Evolutionary conservation across 1,140 invertebrate species (phyloP), one percentile per base, ranked within the genome.

Genomic region (Drosophila athabasca): DNA sequence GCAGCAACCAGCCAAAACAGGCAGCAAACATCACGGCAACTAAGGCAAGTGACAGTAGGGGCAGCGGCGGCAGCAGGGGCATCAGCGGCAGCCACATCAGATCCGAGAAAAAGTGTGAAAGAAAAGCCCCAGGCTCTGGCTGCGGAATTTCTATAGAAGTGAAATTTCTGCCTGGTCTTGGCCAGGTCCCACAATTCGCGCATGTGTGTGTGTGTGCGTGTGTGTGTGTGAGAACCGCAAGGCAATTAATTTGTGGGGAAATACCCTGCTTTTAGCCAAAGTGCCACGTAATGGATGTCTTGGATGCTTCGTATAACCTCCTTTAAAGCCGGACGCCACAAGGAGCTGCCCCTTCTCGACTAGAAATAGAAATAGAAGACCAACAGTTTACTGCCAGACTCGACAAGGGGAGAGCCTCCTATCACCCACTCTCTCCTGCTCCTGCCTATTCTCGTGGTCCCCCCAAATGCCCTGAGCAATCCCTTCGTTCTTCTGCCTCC

Each of bases 121-220:
- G 74, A 77, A 74, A 81, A 68, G 74, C 74, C 80, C 51, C 52
- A 68, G 60, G 70, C 70, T 61, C 46, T 35, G 31, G 35, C 65
- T 62, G 48, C 60, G 82, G 82, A 85, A 87, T 85, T 85, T 85
- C 69, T 88, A 85, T 68, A 88, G 82, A 87, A 85, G 82, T 88
- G 82, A 85, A 85, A 85, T 85, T 85, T 85, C 79, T 68, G 82
- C 81, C 61, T 58, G 60, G 64, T 50, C 71, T 75, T 51, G 70
- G 19, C 44, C 44, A 6, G 39, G 26, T 24, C 22, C 41, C 41
- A 17, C 44, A 29, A 46, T 57, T 29, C 51, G 46, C n/a, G 41
- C 60, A 50, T 53, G 67, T 67, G 62, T 85, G 77, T 85, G 81
- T 85, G 81, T 19, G 17, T 22, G 35, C n/a, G 41, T 66, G 54